phyloP scores from a whole-genome alignment of 2,888 invertebrate species.

The Gibbula magus region DNA sequence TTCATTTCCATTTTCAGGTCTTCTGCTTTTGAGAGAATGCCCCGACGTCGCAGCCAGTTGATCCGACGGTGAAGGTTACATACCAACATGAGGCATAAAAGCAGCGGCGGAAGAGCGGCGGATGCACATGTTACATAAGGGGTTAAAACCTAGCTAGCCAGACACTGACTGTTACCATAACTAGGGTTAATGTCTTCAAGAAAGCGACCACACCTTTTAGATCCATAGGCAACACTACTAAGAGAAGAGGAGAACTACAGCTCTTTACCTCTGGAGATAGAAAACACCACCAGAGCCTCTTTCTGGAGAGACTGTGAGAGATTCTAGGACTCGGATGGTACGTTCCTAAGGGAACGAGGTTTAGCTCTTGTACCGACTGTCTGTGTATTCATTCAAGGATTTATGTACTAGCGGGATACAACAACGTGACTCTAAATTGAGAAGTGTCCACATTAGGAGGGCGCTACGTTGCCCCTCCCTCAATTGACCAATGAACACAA shows the following conservation, averaged over 20 bases:
- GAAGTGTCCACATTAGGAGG: not conserved
- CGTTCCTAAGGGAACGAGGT: not conserved
- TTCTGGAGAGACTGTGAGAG: not conserved
- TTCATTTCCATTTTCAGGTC: not conserved
- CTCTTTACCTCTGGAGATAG: not conserved
- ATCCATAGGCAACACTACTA: not conserved
- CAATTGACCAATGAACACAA: conserved; percentile 37
- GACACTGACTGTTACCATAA: not conserved
- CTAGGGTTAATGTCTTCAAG: conserved; percentile 16
- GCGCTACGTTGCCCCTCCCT: not conserved
- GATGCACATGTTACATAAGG: conserved; percentile 21
- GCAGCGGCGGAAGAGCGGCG: conserved; percentile 20
- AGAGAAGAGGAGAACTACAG: not conserved
- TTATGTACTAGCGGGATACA: not conserved
- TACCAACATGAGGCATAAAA: conserved; percentile 19
- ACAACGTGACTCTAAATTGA: not conserved
- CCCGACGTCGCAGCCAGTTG: not conserved
- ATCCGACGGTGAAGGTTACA: conserved; percentile 5
- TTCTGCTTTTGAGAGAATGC: conserved; percentile 12
- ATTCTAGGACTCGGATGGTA: conserved; percentile 13
- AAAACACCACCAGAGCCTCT: not conserved
- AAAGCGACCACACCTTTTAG: conserved; percentile 5
- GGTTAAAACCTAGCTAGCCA: conserved; percentile 8
- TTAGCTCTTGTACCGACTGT: not conserved
- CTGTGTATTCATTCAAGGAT: not conserved